Evolutionary conservation across 1,140 invertebrate genomes (phyloP).

Genomic region (Archivesica marissinica): DNA sequence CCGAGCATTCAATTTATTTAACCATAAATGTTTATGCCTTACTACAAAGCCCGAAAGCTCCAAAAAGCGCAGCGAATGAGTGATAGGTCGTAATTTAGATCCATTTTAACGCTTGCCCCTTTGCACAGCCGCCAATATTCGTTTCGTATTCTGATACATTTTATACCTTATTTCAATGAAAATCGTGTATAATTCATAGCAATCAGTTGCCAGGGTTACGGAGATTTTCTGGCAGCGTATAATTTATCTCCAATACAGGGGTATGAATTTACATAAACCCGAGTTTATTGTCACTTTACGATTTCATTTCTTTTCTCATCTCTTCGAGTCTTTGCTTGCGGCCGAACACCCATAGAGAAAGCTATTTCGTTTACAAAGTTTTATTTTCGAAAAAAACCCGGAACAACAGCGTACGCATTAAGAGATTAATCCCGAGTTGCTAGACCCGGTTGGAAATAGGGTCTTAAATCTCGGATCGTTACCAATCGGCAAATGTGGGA

Average conservation of each 20-base stretch:
- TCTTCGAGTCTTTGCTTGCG: not conserved
- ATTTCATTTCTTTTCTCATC: constrained; percentile 48
- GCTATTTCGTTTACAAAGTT: constrained; percentile 55
- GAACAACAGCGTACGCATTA: constrained; percentile 51
- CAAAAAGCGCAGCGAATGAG: constrained; percentile 48
- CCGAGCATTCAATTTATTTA: constrained; percentile 52
- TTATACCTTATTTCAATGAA: constrained; percentile 61
- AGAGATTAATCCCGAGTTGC: constrained; percentile 43
- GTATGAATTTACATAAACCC: constrained; percentile 66
- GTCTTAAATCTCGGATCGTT: constrained; percentile 52
- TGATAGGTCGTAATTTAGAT: constrained; percentile 59
- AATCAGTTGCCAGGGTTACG: constrained; percentile 46
- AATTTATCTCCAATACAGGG: constrained; percentile 56
- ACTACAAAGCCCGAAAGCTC: constrained; percentile 13
- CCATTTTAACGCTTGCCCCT: constrained; percentile 42
- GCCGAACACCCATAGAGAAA: constrained; percentile 59
- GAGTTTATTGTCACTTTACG: constrained; percentile 60
- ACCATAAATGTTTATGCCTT: constrained; percentile 49
- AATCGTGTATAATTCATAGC: constrained; percentile 59
- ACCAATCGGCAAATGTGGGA: constrained; percentile 38
- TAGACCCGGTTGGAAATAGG: constrained; percentile 11
- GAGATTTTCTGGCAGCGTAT: constrained; percentile 58
- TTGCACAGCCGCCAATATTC: constrained; percentile 34
- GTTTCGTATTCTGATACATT: constrained; percentile 61
- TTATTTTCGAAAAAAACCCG: constrained; percentile 44